These are phyloP conservation scores for Sebastes schlegelii DNA, from an alignment of 2,113 vertebrate species.

Conservation along the genomic window DNA sequence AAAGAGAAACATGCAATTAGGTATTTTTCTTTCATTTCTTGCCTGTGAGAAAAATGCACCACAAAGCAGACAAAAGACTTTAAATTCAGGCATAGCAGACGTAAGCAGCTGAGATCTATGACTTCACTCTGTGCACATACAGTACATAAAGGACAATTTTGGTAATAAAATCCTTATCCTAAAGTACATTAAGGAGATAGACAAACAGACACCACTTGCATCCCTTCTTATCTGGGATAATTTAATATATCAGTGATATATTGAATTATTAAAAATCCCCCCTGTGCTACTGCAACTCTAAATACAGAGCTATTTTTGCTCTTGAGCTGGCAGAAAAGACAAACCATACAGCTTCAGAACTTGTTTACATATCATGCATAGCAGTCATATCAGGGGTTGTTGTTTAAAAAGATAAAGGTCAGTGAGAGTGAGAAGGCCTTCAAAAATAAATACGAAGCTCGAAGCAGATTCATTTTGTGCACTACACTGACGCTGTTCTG, in stretches of 20 bases:
- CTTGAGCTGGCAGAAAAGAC: not conserved
- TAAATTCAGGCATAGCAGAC: conserved; percentile 12
- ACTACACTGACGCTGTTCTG: not conserved
- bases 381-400: conserved; percentile 10
- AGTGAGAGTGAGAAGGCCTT: conserved; percentile 7
- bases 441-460: conserved; percentile 10
- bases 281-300: not conserved
- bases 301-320: not conserved
- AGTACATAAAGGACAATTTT: conserved; percentile 7
- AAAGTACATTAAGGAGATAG: not conserved
- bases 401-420: conserved; percentile 22
- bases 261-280: not conserved
- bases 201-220: not conserved
- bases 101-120: not conserved
- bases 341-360: conserved; percentile 6
- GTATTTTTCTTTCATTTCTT: conserved; percentile 40
- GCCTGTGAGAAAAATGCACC: conserved; percentile 23
- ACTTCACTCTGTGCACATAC: conserved; percentile 11
- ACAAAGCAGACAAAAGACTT: conserved; percentile 29
- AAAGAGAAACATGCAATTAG: conserved; percentile 60
- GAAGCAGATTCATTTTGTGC: not conserved
- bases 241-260: not conserved
- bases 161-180: conserved; percentile 3
- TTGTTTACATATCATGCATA: conserved; percentile 32
- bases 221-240: conserved; percentile 4